Percentiles rank a stretch among this genome's conserved stretches.
phyloP scores from a whole-genome alignment of 2,888 invertebrate genomes.

The Celastrina argiolus region DNA sequence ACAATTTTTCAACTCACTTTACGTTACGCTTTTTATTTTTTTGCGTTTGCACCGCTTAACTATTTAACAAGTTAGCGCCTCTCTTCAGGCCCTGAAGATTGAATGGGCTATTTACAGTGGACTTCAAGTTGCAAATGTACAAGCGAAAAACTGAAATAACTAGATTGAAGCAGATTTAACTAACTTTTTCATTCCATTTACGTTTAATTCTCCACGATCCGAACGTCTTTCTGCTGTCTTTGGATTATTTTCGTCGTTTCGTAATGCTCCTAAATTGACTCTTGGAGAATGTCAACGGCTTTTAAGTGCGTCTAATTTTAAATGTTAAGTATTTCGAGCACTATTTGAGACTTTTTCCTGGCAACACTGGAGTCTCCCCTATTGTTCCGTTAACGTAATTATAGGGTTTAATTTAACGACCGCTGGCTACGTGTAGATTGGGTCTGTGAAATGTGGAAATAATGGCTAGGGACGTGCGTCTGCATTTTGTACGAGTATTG shows the following conservation, averaged over 20 bases:
- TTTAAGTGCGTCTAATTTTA: conserved; percentile 14
- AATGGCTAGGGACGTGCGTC: conserved; percentile 32
- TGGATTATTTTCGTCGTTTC: background rate
- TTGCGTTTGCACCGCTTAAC: conserved; percentile 27
- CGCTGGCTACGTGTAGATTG: conserved; percentile 35
- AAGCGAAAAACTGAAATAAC: conserved; percentile 23
- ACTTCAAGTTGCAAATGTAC: conserved; percentile 25
- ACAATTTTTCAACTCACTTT: conserved; percentile 21
- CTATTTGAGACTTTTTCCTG: conserved; percentile 26
- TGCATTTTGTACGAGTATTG: conserved; percentile 37
- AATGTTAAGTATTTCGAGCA: conserved; percentile 15
- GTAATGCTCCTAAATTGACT: background rate
- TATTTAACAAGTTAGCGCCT: conserved; percentile 26
- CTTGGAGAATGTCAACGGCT: conserved; percentile 16
- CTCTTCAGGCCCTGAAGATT: conserved; percentile 29
- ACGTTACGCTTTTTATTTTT: conserved; percentile 22
- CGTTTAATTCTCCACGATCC: background rate
- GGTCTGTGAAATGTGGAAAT: conserved; percentile 25
- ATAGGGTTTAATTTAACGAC: conserved; percentile 33
- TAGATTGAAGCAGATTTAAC: background rate
- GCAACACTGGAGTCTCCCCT: conserved; percentile 28
- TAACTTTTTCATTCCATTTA: background rate
- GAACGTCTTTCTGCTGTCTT: background rate
- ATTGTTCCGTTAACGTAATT: conserved; percentile 34
- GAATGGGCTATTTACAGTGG: conserved; percentile 30